These are phyloP conservation scores for Sciaenops ocellatus DNA, from an alignment of 2,797 vertebrate genomes.

Conservation along the genomic window DNA sequence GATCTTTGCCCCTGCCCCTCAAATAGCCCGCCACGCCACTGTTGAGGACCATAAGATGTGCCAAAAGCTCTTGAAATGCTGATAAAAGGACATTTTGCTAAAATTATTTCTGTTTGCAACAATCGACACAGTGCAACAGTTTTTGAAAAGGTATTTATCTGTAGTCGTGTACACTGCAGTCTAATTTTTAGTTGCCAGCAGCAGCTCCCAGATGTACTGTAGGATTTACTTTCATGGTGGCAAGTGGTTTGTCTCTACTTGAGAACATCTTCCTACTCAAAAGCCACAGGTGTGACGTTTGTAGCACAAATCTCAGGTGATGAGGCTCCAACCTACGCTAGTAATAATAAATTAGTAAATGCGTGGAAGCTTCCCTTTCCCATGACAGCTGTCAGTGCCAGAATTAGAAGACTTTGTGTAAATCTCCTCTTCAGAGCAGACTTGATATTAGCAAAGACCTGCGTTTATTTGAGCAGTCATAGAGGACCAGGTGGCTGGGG, in stretches of 20 bases:
- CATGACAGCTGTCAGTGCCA: conserved; percentile 23
- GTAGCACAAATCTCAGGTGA: conserved; percentile 11
- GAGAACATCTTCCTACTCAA: background rate
- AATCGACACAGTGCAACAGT: no score
- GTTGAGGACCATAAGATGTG: no score
- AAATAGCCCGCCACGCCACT: no score
- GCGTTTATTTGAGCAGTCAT: conserved; percentile 52
- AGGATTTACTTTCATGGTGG: conserved; percentile 2
- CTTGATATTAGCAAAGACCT: conserved; percentile 43
- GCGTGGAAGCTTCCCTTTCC: conserved; percentile 26
- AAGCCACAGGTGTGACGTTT: conserved; percentile 2
- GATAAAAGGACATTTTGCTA: no score
- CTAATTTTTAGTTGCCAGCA: no score
- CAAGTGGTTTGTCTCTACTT: conserved; percentile 2
- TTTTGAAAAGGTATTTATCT: no score
- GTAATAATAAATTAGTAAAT: conserved; percentile 30
- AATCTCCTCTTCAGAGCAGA: conserved; percentile 37
- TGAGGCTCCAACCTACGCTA: background rate
- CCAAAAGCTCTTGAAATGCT: no score
- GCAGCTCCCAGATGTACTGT: background rate
- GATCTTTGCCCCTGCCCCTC: no score
- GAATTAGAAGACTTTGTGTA: conserved; percentile 26
- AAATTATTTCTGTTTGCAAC: no score
- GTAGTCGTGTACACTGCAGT: no score
- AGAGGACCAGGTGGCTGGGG: conserved; percentile 54